Percentiles rank a stretch among this genome's conserved stretches.
Evolutionary conservation across 2,797 vertebrate genomes (phyloP).

Genomic region (Champsocephalus esox): DNA sequence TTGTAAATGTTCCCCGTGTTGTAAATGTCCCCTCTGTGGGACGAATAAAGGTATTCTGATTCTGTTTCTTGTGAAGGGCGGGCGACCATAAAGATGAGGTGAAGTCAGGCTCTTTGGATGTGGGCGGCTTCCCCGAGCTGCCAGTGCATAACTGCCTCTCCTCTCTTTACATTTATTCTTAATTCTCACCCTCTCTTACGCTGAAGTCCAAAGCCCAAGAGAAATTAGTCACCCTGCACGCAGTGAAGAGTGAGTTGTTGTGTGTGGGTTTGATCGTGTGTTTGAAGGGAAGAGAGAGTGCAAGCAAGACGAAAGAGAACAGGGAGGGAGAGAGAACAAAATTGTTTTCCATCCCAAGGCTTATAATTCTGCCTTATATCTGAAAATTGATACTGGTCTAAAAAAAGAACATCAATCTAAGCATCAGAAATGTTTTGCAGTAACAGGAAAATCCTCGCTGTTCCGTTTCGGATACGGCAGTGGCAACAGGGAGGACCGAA

Average conservation of each 20-base stretch:
- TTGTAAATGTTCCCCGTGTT: too few relatives aligned
- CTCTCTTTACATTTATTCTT: constrained; percentile 71
- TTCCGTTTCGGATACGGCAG: constrained; percentile 2
- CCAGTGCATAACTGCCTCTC: constrained; percentile 60
- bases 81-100: constrained; percentile 51
- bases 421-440: constrained; percentile 48
- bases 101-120: constrained; percentile 59
- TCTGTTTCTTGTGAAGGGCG: constrained; percentile 45
- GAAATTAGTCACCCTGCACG: constrained; percentile 82
- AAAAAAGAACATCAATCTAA: constrained; percentile 51
- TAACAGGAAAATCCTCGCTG: constrained; percentile 38
- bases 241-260: constrained; percentile 49
- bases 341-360: constrained; percentile 67
- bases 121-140: constrained; percentile 72
- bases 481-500: constrained; percentile 17
- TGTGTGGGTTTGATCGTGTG: constrained; percentile 31
- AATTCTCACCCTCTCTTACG: constrained; percentile 65
- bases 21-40: too few relatives aligned
- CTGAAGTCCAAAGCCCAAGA: constrained; percentile 80
- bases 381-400: constrained; percentile 69
- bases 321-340: constrained; percentile 41
- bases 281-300: constrained; percentile 44
- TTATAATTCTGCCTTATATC: constrained; percentile 71
- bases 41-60: too few relatives aligned
- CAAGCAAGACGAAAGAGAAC: constrained; percentile 47